Conservation (phyloP, 1,140 invertebrate species). For the Agraylea sexmaculata region DNA sequence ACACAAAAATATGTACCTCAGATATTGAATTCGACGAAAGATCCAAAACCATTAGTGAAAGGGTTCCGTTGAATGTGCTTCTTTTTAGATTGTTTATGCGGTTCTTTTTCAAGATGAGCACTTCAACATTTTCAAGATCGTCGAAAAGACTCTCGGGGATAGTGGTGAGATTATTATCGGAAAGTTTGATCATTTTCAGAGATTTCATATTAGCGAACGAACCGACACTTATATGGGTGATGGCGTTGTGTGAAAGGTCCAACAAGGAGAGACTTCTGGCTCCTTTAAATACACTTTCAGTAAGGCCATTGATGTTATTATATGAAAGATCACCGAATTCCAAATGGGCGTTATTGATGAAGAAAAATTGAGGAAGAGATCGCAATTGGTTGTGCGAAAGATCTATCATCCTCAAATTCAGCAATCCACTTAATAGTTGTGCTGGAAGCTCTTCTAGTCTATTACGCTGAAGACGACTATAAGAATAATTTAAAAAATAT, state of each 20-base stretch:
- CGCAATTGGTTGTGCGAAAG: conserved; percentile 59
- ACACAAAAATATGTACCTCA: conserved; percentile 10
- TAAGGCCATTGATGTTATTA: conserved; percentile 51
- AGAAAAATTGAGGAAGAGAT: conserved; percentile 46
- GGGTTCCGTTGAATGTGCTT: conserved; percentile 28
- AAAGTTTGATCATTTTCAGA: conserved; percentile 45
- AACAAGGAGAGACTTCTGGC: conserved; percentile 42
- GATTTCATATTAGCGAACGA: conserved; percentile 44
- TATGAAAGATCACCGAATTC: conserved; percentile 59
- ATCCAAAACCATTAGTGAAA: conserved; percentile 30
- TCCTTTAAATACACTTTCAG: conserved; percentile 38
- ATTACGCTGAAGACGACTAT: conserved; percentile 61
- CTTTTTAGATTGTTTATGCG: conserved; percentile 34
- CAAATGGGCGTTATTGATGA: conserved; percentile 49
- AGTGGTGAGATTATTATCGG: conserved; percentile 47
- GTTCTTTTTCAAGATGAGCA: conserved; percentile 46
- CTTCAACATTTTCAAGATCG: conserved; percentile 38
- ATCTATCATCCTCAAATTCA: conserved; percentile 58
- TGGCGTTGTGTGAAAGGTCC: conserved; percentile 49
- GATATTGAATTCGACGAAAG: conserved; percentile 24
- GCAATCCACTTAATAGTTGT: conserved; percentile 51
- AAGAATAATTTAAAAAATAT: conserved; percentile 15
- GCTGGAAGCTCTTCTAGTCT: conserved; percentile 53
- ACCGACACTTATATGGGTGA: conserved; percentile 40
- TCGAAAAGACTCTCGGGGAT: conserved; percentile 45